These are phyloP conservation scores for Drosophila hydei DNA, from an alignment of 1,140 invertebrate species.

Conservation along the genomic window DNA sequence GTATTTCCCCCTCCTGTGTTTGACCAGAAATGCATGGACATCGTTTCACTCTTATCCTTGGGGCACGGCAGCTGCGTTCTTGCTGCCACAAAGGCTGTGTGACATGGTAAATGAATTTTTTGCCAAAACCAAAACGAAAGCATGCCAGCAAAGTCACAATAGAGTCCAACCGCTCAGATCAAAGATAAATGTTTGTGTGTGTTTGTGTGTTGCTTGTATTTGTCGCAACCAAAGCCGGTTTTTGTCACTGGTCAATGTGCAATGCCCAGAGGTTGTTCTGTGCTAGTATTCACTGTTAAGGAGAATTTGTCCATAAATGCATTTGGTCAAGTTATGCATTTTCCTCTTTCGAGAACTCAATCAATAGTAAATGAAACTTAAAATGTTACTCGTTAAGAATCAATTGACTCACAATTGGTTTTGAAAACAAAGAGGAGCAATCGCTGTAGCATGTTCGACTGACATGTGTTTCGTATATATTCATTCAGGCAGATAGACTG, in stretches of 20 bases:
- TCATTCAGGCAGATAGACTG: too few species aligned
- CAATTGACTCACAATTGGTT: too few species aligned
- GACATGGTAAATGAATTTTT: conserved; percentile 46
- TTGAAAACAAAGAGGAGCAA: background rate
- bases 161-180: conserved; percentile 5
- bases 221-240: background rate
- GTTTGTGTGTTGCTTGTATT: background rate
- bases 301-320: background rate
- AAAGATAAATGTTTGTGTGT: conserved; percentile 19
- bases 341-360: background rate
- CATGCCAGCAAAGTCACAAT: conserved; percentile 6
- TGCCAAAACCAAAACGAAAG: conserved; percentile 22
- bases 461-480: too few species aligned
- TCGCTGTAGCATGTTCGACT: too few species aligned
- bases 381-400: background rate
- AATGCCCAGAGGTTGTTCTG: background rate
- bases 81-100: conserved; percentile 24
- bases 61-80: conserved; percentile 13
- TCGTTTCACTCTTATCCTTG: conserved; percentile 18
- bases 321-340: conserved; percentile 5
- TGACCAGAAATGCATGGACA: conserved; percentile 17
- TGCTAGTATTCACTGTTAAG: background rate
- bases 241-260: background rate
- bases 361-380: background rate
- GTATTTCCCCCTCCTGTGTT: conserved; percentile 2